A percentile compares a stretch with the other conserved stretches of the same genome.
phyloP scores from a whole-genome alignment of 2,113 vertebrate genomes.

The Pica pica region DNA sequence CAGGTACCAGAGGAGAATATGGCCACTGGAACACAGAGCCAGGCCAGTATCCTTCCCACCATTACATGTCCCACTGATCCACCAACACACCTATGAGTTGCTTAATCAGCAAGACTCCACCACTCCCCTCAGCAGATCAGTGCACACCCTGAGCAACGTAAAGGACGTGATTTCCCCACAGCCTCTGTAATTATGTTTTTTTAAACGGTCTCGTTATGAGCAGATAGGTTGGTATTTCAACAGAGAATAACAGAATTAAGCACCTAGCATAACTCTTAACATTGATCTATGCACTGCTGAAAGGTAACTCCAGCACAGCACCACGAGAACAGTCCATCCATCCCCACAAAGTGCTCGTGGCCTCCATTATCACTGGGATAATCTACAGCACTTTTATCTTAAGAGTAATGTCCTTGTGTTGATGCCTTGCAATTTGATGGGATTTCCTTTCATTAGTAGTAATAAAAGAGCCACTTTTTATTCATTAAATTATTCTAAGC shows the following conservation, averaged over 20 bases:
- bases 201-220: neutral
- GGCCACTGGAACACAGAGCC: neutral
- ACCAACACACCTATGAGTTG: rapidly evolving
- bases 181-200: neutral
- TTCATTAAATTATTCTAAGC: conserved; percentile 59
- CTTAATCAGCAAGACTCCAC: neutral
- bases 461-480: conserved; percentile 57
- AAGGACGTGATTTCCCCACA: neutral
- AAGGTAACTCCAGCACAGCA: neutral
- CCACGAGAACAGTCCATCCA: neutral
- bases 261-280: neutral
- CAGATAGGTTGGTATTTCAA: conserved; percentile 19
- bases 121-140: neutral
- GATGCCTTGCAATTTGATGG: conserved; percentile 42
- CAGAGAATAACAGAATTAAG: neutral
- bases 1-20: rapidly evolving
- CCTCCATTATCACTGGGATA: conserved; percentile 26
- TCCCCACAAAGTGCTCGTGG: neutral
- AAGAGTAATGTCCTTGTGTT: neutral
- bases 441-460: conserved; percentile 44
- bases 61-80: rapidly evolving
- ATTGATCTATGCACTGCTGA: conserved; percentile 16
- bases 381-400: neutral
- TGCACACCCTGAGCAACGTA: neutral
- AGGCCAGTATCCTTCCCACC: neutral